Percentiles rank a stretch among this genome's conserved stretches.
phyloP scores from a whole-genome alignment of 2,888 invertebrate genomes.

The Synanthedon andrenaeformis region DNA sequence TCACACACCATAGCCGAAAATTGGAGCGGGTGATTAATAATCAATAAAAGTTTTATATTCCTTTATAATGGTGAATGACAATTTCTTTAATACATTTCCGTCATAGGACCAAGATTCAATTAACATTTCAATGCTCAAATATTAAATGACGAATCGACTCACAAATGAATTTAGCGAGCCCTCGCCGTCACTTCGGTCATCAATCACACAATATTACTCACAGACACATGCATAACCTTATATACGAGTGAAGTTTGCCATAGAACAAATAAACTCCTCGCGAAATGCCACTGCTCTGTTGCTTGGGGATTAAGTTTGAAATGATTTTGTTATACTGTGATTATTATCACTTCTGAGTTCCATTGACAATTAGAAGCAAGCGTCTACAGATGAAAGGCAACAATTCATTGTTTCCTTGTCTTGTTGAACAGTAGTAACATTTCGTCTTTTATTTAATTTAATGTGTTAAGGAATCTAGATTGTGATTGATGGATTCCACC shows the following conservation, averaged over 20 bases:
- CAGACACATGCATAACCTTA: background rate
- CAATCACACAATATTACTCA: slow-evolving; percentile 30
- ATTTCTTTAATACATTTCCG: no score
- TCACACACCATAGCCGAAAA: no score
- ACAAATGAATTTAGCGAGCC: slow-evolving; percentile 38
- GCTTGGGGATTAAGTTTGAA: background rate
- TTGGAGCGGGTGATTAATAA: no score
- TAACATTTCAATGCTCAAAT: slow-evolving; percentile 28
- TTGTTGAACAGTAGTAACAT: slow-evolving; percentile 7
- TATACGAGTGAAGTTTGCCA: background rate
- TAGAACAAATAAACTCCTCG: background rate
- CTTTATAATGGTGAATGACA: no score
- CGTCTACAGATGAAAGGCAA: slow-evolving; percentile 13
- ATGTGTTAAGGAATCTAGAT: background rate
- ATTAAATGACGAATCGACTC: slow-evolving; percentile 44
- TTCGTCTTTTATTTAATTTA: background rate
- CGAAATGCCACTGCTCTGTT: background rate
- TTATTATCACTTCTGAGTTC: background rate
- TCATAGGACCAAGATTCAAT: background rate
- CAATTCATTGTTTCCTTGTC: slow-evolving; percentile 20
- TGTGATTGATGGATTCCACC: background rate
- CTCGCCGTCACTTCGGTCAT: slow-evolving; percentile 25
- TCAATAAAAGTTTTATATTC: no score
- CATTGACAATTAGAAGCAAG: slow-evolving; percentile 14
- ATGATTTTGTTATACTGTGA: background rate